Percentiles rank a stretch among this genome's conserved stretches.
These are phyloP conservation scores for Drosophila antonietae DNA, from an alignment of 2,888 invertebrate genomes.

Conservation along the genomic window DNA sequence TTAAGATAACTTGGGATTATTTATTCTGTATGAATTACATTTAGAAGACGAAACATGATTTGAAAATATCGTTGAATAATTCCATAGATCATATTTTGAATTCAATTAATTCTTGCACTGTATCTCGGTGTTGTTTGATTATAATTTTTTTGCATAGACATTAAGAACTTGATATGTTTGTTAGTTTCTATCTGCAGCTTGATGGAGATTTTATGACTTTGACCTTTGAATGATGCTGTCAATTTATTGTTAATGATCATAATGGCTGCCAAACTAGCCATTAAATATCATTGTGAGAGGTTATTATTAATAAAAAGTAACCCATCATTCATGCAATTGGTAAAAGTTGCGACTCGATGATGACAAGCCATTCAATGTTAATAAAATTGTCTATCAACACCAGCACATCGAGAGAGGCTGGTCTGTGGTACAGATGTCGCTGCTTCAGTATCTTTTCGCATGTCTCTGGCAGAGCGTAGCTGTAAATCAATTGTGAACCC, in stretches of 20 bases:
- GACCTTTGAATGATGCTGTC: slow-evolving; percentile 64
- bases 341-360: slow-evolving; percentile 29
- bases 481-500: slow-evolving; percentile 56
- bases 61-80: not conserved
- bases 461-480: slow-evolving; percentile 21
- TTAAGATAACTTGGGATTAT: not conserved
- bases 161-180: slow-evolving; percentile 15
- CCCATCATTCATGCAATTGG: slow-evolving; percentile 65
- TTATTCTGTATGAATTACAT: not conserved
- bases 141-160: slow-evolving; percentile 4
- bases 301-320: slow-evolving; percentile 65
- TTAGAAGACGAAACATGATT: not conserved
- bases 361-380: slow-evolving; percentile 53
- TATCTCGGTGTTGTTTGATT: not conserved
- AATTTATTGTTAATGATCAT: slow-evolving; percentile 63
- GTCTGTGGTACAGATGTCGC: slow-evolving; percentile 13
- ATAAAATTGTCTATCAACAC: slow-evolving; percentile 63
- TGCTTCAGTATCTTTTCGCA: slow-evolving; percentile 20
- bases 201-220: slow-evolving; percentile 61
- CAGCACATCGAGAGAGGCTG: not conserved
- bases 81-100: not conserved
- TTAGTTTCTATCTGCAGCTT: slow-evolving; percentile 1
- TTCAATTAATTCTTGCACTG: not conserved
- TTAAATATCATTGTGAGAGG: slow-evolving; percentile 52
- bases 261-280: slow-evolving; percentile 49